A percentile compares a stretch with the other conserved stretches of the same genome.
phyloP scores from a whole-genome alignment of 2,113 vertebrate genomes.

The Helogale parvula region DNA sequence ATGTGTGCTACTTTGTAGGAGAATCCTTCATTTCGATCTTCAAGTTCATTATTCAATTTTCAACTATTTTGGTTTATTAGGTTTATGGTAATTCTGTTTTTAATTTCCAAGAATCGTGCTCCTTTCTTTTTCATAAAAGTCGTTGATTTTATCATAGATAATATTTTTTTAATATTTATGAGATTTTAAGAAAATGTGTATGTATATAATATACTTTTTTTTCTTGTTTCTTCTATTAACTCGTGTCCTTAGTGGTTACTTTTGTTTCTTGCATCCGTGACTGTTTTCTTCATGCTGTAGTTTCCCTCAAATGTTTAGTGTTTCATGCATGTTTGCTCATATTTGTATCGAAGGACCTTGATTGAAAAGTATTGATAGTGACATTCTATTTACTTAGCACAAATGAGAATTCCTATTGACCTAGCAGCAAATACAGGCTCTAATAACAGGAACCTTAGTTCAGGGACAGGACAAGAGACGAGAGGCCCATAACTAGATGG shows the following conservation, averaged over 20 bases:
- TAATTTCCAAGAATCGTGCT: constrained; percentile 31
- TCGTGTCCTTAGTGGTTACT: not conserved
- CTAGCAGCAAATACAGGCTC: not conserved
- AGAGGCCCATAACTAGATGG: not conserved
- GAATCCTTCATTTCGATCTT: not conserved
- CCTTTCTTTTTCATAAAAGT: not conserved
- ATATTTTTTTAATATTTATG: not conserved
- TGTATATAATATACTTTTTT: not conserved
- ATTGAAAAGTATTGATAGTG: constrained; percentile 48
- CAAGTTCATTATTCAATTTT: not conserved
- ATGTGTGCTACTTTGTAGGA: not conserved
- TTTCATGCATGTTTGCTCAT: not conserved
- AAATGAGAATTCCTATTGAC: not conserved
- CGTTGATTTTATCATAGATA: not conserved
- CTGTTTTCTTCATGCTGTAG: not conserved
- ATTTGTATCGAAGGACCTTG: constrained; percentile 48
- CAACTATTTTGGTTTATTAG: not conserved
- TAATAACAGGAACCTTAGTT: not conserved
- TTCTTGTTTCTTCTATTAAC: not conserved
- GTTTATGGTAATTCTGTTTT: constrained; percentile 34
- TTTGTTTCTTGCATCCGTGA: not conserved
- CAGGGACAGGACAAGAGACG: not conserved
- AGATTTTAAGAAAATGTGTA: not conserved
- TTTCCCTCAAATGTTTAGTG: constrained; percentile 13
- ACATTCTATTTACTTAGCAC: constrained; percentile 39